Evolutionary conservation across 2,888 invertebrate species (phyloP).

Genomic region (Mimas tiliae): DNA sequence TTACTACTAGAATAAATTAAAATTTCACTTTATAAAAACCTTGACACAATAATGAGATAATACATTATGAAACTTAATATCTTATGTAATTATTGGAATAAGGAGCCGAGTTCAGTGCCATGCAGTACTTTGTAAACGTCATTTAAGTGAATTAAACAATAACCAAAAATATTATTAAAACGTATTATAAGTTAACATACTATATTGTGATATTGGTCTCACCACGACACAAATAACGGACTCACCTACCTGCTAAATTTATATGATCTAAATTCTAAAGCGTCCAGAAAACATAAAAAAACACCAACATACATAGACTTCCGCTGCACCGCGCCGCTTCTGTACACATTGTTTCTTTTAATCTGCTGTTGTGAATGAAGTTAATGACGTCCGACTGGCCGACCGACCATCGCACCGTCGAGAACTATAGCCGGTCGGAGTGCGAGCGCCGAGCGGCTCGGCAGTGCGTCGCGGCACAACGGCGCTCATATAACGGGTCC

Average conservation of each 20-base stretch:
- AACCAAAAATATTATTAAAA: no score
- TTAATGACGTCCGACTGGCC: slow-evolving; percentile 58
- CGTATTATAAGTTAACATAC: background rate
- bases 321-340: slow-evolving; percentile 62
- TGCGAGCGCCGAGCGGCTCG: slow-evolving; percentile 44
- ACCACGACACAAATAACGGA: background rate
- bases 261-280: background rate
- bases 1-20: no score
- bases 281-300: background rate
- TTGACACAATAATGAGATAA: no score
- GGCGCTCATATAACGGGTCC: slow-evolving; percentile 55
- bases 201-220: background rate
- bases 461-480: slow-evolving; percentile 45
- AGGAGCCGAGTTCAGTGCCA: no score
- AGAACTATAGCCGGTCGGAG: slow-evolving; percentile 12
- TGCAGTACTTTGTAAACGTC: no score
- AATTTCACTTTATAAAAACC: no score
- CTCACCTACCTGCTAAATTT: background rate
- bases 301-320: slow-evolving; percentile 54
- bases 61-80: no score
- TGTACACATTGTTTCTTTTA: slow-evolving; percentile 75
- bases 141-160: no score
- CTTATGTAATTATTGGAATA: no score
- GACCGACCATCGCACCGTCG: slow-evolving; percentile 9
- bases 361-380: slow-evolving; percentile 71